Evolutionary conservation across 2,888 invertebrate species (phyloP).

Genomic region (Biston betularia): DNA sequence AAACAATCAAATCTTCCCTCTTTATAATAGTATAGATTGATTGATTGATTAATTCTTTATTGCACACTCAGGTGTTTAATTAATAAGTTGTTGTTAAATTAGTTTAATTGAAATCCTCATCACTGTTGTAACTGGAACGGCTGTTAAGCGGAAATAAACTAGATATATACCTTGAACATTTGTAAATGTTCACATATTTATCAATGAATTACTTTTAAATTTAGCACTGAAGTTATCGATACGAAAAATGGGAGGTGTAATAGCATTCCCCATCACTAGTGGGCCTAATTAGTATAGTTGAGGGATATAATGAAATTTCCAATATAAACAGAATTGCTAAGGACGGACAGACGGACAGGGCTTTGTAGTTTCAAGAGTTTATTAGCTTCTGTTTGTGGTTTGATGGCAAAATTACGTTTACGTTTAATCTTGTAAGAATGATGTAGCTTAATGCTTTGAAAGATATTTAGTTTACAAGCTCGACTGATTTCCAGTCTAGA

Average conservation of each 20-base stretch:
- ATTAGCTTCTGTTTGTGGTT: conserved; percentile 7
- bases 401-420: not conserved
- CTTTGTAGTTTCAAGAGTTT: conserved; percentile 21
- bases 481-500: too few relatives aligned
- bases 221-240: not conserved
- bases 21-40: too few relatives aligned
- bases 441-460: not conserved
- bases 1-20: too few relatives aligned
- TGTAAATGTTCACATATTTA: too few relatives aligned
- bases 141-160: too few relatives aligned
- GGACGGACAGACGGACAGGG: conserved; percentile 22
- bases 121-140: too few relatives aligned
- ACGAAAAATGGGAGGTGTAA: not conserved
- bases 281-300: conserved; percentile 38
- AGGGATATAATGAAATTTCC: conserved; percentile 41
- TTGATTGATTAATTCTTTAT: too few relatives aligned
- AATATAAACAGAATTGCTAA: conserved; percentile 33
- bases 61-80: too few relatives aligned
- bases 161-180: too few relatives aligned
- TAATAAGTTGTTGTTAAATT: too few relatives aligned
- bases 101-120: too few relatives aligned
- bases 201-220: not conserved
- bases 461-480: not conserved
- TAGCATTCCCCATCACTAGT: conserved; percentile 11
- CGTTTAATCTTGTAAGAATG: not conserved